Conservation (phyloP, 1,140 invertebrate genomes). For the Ceratitis capitata region DNA sequence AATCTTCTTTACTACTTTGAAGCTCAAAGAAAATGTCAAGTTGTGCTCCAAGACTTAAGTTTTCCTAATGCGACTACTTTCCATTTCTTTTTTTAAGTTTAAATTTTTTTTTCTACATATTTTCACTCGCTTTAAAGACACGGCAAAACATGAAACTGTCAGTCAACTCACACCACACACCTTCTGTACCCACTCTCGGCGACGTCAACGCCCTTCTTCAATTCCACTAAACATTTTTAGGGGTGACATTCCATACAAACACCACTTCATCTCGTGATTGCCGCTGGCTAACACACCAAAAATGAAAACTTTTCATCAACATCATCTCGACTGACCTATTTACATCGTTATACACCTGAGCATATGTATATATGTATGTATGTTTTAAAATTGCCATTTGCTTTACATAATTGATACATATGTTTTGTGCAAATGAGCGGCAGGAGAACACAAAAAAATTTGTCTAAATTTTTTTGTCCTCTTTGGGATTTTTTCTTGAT, state of each 20-base stretch:
- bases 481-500: too few species aligned
- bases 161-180: neutral
- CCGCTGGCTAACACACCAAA: slow-evolving; percentile 18
- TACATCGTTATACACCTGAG: neutral
- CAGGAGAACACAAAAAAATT: neutral
- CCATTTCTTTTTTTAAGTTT: too few species aligned
- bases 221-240: neutral
- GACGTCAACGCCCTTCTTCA: neutral
- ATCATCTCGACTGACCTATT: slow-evolving; percentile 33
- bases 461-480: neutral
- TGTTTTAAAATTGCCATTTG: neutral
- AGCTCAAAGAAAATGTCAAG: too few species aligned
- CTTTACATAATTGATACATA: neutral
- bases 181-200: neutral
- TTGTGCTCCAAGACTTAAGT: too few species aligned
- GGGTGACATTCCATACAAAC: slow-evolving; percentile 1
- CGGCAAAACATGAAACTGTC: too few species aligned
- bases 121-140: too few species aligned
- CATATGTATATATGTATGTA: neutral
- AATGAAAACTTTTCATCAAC: slow-evolving; percentile 29
- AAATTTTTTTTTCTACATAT: too few species aligned
- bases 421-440: neutral
- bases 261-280: neutral
- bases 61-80: too few species aligned
- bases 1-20: too few species aligned